phyloP scores from a whole-genome alignment of 1,140 invertebrate genomes.

The Spodoptera litura region DNA sequence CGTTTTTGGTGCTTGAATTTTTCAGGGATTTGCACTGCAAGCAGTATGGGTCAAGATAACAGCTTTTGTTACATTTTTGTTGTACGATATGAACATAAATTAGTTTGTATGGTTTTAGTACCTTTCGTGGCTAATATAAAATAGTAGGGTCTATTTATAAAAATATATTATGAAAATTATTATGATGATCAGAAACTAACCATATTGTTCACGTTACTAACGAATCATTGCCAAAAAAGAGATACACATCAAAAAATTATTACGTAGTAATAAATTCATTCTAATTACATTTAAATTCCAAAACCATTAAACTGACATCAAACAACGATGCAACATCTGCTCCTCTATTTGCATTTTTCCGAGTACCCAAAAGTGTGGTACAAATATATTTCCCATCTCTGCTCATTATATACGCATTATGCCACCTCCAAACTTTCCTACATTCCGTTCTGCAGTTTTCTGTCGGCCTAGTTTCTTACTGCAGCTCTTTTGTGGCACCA shows the following conservation, averaged over 20 bases:
- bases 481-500: slow-evolving; percentile 61
- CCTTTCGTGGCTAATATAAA: too few species aligned
- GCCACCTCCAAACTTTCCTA: slow-evolving; percentile 30
- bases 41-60: neutral
- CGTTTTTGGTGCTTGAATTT: slow-evolving; percentile 12
- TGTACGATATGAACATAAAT: too few species aligned
- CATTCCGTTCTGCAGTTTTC: slow-evolving; percentile 24
- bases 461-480: slow-evolving; percentile 61
- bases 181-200: too few species aligned
- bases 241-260: too few species aligned
- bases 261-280: too few species aligned
- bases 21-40: neutral
- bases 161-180: too few species aligned
- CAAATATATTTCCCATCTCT: neutral
- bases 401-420: slow-evolving; percentile 22
- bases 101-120: too few species aligned
- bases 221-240: too few species aligned
- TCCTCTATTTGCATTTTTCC: neutral
- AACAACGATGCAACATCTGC: neutral
- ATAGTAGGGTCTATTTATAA: too few species aligned
- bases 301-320: too few species aligned
- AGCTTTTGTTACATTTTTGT: neutral
- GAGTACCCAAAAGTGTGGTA: neutral
- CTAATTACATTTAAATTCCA: too few species aligned
- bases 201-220: too few species aligned